Conservation (phyloP, 2,113 vertebrate genomes). For the Odocoileus hemionus region DNA sequence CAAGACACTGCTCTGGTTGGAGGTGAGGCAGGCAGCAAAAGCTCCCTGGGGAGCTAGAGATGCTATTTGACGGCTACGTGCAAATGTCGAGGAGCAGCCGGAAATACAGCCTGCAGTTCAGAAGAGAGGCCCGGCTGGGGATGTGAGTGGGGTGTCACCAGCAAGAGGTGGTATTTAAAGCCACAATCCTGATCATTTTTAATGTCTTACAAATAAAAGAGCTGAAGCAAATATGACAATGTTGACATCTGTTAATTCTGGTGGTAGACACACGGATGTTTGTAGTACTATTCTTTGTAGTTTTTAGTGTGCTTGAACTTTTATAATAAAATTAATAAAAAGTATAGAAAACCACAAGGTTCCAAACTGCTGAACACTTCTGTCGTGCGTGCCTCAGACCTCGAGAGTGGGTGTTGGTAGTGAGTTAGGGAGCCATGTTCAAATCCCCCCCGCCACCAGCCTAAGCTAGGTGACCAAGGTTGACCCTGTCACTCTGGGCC, state of each 20-base stretch:
- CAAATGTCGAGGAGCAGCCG: neutral
- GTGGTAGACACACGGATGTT: neutral
- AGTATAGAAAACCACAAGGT: neutral
- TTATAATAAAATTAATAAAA: constrained; percentile 39
- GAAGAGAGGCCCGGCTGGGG: neutral
- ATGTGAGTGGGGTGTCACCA: neutral
- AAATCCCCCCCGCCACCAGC: neutral
- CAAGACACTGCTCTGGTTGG: rapidly evolving
- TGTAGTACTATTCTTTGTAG: neutral
- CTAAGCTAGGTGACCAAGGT: neutral
- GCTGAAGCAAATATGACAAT: neutral
- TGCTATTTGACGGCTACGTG: neutral
- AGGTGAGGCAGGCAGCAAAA: neutral
- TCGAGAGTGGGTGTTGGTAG: neutral
- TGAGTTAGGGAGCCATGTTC: neutral
- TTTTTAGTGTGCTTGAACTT: constrained; percentile 23
- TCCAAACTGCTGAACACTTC: neutral
- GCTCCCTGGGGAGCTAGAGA: neutral
- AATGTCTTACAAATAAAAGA: constrained; percentile 39
- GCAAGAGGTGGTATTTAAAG: neutral
- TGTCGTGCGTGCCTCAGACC: neutral
- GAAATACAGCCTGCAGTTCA: neutral
- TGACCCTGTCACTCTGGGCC: neutral
- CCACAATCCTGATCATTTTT: neutral
- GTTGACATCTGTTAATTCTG: neutral